Conservation (phyloP, 2,113 vertebrate genomes). For the Neotragus pygmaeus region DNA sequence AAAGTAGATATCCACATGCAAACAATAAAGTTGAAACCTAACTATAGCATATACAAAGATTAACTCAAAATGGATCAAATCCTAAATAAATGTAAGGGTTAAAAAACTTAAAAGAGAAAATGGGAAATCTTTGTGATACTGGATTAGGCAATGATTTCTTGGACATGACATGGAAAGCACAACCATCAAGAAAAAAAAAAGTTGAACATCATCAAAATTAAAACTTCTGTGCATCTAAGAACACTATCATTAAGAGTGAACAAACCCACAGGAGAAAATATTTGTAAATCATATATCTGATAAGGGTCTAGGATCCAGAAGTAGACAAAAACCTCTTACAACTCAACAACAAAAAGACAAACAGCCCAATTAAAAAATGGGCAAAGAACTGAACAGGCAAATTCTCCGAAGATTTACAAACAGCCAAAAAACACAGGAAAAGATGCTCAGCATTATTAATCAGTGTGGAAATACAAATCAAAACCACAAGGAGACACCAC, state of each 20-base stretch:
- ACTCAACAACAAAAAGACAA: not conserved
- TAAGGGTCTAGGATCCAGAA: not conserved
- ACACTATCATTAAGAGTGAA: not conserved
- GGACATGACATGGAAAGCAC: not conserved
- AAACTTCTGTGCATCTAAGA: not conserved
- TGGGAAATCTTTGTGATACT: not conserved
- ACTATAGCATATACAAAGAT: not conserved
- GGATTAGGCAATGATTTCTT: not conserved
- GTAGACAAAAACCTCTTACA: not conserved
- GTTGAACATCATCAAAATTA: not conserved
- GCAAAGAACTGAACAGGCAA: not conserved
- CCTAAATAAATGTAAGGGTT: not conserved
- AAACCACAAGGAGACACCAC: not conserved
- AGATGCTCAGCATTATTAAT: not conserved
- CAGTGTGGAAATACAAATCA: not conserved
- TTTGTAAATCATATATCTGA: not conserved
- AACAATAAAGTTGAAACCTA: not conserved
- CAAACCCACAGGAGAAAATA: not conserved
- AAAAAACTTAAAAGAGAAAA: not conserved
- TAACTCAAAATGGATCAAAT: not conserved
- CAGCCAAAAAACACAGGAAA: not conserved
- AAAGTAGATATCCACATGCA: not conserved
- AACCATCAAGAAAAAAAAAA: not conserved
- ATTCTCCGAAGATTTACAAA: not conserved
- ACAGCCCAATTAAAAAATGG: not conserved